These are phyloP conservation scores for Amphimallon solstitiale DNA, from an alignment of 2,888 invertebrate species.

Conservation along the genomic window DNA sequence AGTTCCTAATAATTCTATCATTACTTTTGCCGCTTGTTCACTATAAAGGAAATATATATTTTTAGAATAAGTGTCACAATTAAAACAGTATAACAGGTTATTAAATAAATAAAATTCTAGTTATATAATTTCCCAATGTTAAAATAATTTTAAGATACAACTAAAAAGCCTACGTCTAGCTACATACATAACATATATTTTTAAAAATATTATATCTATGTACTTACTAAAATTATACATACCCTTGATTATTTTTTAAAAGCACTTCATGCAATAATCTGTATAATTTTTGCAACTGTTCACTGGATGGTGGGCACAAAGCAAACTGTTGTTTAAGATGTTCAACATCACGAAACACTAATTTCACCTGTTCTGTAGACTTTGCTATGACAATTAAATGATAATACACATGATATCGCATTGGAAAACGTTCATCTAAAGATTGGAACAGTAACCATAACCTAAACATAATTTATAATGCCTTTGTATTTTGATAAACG, in stretches of 20 bases:
- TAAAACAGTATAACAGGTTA: no score
- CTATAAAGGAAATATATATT: constrained; percentile 63
- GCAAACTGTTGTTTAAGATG: constrained; percentile 84
- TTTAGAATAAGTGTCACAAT: no score
- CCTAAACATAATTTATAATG: constrained; percentile 62
- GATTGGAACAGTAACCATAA: constrained; percentile 94
- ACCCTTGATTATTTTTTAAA: constrained; percentile 88
- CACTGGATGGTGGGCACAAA: constrained; percentile 82
- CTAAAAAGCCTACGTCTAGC: no score
- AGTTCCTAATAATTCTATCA: constrained; percentile 95
- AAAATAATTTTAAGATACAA: no score
- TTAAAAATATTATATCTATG: no score
- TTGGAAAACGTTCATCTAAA: constrained; percentile 82
- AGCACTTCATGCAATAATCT: constrained; percentile 88
- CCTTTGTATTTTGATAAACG: no score
- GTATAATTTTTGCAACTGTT: constrained; percentile 91
- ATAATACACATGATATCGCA: constrained; percentile 93
- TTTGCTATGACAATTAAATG: constrained; percentile 90
- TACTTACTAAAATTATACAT: constrained; percentile 41
- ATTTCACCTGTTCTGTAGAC: constrained; percentile 84
- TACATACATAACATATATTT: no score
- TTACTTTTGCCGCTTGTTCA: constrained; percentile 93
- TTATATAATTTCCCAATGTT: no score
- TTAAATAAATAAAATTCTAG: no score
- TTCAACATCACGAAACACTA: constrained; percentile 86